These are phyloP conservation scores for Laticauda colubrina DNA, from an alignment of 2,113 vertebrate species.

Conservation along the genomic window DNA sequence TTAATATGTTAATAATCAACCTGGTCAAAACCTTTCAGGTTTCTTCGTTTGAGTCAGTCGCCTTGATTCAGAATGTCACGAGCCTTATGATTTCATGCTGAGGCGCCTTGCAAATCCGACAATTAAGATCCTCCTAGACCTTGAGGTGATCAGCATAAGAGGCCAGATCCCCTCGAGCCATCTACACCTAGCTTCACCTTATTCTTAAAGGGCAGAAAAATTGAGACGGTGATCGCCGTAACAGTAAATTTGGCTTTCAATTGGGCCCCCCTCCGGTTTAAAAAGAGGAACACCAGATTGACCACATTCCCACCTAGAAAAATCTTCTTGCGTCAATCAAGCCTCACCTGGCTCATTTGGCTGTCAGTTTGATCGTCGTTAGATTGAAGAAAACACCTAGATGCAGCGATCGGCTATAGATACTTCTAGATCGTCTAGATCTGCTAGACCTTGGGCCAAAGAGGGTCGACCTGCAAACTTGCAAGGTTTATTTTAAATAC, in stretches of 20 bases:
- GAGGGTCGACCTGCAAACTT: slow-evolving; percentile 94
- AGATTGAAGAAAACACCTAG: slow-evolving; percentile 93
- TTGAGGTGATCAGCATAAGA: slow-evolving; percentile 91
- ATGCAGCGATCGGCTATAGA: slow-evolving; percentile 93
- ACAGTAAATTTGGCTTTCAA: slow-evolving; percentile 89
- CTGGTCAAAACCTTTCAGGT: slow-evolving; percentile 95
- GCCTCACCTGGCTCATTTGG: slow-evolving; percentile 92
- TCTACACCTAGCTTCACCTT: slow-evolving; percentile 88
- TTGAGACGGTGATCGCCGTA: slow-evolving; percentile 85
- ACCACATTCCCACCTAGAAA: slow-evolving; percentile 89
- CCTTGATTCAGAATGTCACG: slow-evolving; percentile 93
- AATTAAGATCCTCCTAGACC: slow-evolving; percentile 89
- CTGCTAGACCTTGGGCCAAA: slow-evolving; percentile 93
- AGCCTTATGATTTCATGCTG: slow-evolving; percentile 91
- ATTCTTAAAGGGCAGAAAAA: slow-evolving; percentile 87
- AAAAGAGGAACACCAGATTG: slow-evolving; percentile 90
- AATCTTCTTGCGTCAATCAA: slow-evolving; percentile 93
- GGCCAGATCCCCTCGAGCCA: slow-evolving; percentile 89
- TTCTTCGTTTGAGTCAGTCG: slow-evolving; percentile 93
- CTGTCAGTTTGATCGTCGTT: slow-evolving; percentile 93
- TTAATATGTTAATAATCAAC: slow-evolving; percentile 86
- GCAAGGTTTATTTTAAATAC: slow-evolving; percentile 97
- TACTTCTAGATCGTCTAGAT: slow-evolving; percentile 93
- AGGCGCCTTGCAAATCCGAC: slow-evolving; percentile 93
- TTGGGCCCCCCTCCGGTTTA: slow-evolving; percentile 84